Evolutionary conservation across 2,888 invertebrate species (phyloP), one percentile per base, ranked within the genome.

Genomic region (Pseudolycoriella hygida): DNA sequence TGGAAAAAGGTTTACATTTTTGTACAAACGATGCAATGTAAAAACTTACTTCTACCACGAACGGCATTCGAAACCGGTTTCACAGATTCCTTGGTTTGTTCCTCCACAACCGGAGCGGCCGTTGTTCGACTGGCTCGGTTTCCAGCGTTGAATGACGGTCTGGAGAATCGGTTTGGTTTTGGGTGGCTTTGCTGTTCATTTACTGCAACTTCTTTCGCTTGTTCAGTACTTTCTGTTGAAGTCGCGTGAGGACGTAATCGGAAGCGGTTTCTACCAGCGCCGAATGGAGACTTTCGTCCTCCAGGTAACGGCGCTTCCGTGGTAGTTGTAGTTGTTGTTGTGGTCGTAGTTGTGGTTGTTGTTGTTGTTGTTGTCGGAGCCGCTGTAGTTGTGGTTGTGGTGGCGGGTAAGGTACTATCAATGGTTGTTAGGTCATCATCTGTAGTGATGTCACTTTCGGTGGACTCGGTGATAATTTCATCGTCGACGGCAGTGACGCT

Each of bases 321-420:
- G 3, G 64, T 60, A 34, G 73, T 67, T 10, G 69, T 59, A 14
- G 70, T 67, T 2, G 67, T 57, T 17, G 68, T 61, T 17, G 67
- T 57, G 17, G 68, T 61, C 17, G 68, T 66, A 38, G 56, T 43
- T 15, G 51, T 43, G 62, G 47, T 53, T 2, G 63, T 55, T 12
- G 67, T 58, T 11, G 71, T 68, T 1, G 68, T 61, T 12, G 73
- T 67, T 2, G 72, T 68, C 30, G 60, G 59, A 5, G 60, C 70
- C 50, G 59, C 72, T 45, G 53, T 50, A 12, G 64, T 60, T 2
- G 73, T 66, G 2, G 68, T 57, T 2, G 70, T 67, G 1, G 69
- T 61, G 17, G 72, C 66, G 10, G 70, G 72, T 0, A 74, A 72
- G 0, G 74, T 71, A 0, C 74, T 72, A 0, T 73, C 70, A 3